Percentiles rank a stretch among this genome's conserved stretches.
These are phyloP conservation scores for Rattus norvegicus DNA, from an alignment of 2,113 vertebrate species.

Conservation along the genomic window DNA sequence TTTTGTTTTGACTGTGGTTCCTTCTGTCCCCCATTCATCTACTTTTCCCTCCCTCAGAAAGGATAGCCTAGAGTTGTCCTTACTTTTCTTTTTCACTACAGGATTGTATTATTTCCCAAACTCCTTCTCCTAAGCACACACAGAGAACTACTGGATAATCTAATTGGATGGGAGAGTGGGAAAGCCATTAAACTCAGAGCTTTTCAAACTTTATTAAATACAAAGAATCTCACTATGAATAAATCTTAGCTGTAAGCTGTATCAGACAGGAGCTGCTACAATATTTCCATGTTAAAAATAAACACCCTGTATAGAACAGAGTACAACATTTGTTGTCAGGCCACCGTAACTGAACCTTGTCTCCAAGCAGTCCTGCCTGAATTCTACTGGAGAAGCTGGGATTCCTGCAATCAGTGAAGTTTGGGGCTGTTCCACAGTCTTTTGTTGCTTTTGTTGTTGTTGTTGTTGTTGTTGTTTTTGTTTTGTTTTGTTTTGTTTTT, in stretches of 20 bases:
- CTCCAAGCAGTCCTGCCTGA: neutral
- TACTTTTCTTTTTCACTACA: neutral
- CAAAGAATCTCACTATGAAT: neutral
- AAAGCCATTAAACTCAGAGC: slow-evolving; percentile 26
- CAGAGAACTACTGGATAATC: neutral
- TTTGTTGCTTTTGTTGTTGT: too few relatives aligned
- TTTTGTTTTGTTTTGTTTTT: too few relatives aligned
- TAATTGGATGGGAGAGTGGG: neutral
- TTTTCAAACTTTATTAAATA: slow-evolving; percentile 11
- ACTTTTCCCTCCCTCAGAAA: neutral
- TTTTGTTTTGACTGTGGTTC: neutral
- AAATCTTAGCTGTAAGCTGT: neutral
- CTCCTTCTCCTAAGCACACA: neutral
- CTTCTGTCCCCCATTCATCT: neutral
- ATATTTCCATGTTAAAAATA: neutral
- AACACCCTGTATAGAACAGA: neutral
- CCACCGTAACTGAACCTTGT: neutral
- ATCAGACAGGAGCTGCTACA: neutral
- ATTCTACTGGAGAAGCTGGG: too few relatives aligned
- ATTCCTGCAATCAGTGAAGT: too few relatives aligned
- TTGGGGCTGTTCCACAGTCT: too few relatives aligned
- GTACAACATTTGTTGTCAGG: neutral
- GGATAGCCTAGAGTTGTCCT: neutral
- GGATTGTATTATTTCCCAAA: neutral
- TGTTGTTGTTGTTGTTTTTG: too few relatives aligned